These are phyloP conservation scores for Eutrigla gurnardus DNA, from an alignment of 2,797 vertebrate species.

Conservation along the genomic window DNA sequence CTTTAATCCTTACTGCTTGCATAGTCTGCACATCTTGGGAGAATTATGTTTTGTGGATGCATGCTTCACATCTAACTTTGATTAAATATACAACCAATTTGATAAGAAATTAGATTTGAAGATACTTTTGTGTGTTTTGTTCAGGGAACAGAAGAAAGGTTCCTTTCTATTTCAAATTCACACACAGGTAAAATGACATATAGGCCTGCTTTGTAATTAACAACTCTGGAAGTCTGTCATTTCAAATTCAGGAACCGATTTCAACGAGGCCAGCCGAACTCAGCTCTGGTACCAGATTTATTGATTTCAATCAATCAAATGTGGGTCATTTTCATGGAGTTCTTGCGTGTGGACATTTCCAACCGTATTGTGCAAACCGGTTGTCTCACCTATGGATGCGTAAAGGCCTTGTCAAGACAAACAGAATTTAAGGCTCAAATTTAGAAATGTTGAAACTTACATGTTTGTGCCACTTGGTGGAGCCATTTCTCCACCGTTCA, in stretches of 20 bases:
- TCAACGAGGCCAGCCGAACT: neutral
- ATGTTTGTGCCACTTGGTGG: conserved; percentile 63
- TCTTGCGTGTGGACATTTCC: too few species aligned
- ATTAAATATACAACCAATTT: too few species aligned
- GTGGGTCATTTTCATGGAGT: neutral
- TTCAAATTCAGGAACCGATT: neutral
- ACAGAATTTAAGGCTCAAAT: neutral
- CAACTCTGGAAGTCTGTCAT: neutral
- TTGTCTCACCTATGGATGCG: neutral
- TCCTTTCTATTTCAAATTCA: neutral
- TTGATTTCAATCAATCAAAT: neutral
- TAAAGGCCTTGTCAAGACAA: neutral
- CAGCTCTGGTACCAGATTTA: neutral
- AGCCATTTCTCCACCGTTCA: conserved; percentile 46
- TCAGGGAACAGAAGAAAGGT: neutral
- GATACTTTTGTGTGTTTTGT: neutral
- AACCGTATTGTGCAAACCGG: neutral
- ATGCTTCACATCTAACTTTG: neutral
- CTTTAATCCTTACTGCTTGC: neutral
- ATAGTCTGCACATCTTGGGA: neutral
- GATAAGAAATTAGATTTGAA: neutral
- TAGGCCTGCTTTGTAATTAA: neutral
- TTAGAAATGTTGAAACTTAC: neutral
- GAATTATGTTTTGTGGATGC: neutral
- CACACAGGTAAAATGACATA: neutral